Base-by-base conservation (phyloP, 2,797 vertebrate genomes). In the Centroberyx gerrardi region DNA sequence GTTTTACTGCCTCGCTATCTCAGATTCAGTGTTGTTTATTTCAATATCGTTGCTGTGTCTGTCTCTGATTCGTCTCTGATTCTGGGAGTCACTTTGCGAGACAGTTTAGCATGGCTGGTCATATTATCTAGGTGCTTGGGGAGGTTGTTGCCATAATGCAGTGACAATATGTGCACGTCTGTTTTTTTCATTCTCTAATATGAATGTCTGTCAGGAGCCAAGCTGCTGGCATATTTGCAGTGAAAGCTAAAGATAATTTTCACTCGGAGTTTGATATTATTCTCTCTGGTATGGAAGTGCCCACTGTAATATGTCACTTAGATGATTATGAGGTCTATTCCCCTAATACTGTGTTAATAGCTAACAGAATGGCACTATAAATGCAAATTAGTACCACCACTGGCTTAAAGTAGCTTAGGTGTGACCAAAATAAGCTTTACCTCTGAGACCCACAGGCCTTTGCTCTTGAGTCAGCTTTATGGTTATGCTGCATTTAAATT, bases 351-450 rank as follows among this genome's bases (percentile, higher is more conserved):
- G 49, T 65, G 72, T 69, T 90, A 89, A 90, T 83, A 87, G 81
- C 81, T 54, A 80, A 81, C 77, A 74, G 76, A 88, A 87, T 82
- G 74, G 81, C 18, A 9, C 79, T 91, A 86, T 86, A 88, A 91
- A 91, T 91, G 87, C 72, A 91, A 90, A 93, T 89, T 51, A 78
- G 72, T 27, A 31, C 38, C 60, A 67, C 46, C 22, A n/a, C 62
- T 70, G 2, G 15, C 63, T 82, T 79, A 72, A 28, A 67, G 76
- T 29, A 22, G 59, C 75, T 48, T 52, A 75, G 77, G 77, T 79
- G 69, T 53, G 66, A 81, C 72, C 74, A 87, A 81, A 83, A 88
- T 81, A 72, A 83, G 80, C 67, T 56, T 71, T 68, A 79, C 71
- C 59, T 78, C 70, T 55, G 67, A 84, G 42, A 61, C 51, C 62